These are phyloP conservation scores for Tetramorium alpestre DNA, from an alignment of 1,140 invertebrate genomes.

Conservation along the genomic window DNA sequence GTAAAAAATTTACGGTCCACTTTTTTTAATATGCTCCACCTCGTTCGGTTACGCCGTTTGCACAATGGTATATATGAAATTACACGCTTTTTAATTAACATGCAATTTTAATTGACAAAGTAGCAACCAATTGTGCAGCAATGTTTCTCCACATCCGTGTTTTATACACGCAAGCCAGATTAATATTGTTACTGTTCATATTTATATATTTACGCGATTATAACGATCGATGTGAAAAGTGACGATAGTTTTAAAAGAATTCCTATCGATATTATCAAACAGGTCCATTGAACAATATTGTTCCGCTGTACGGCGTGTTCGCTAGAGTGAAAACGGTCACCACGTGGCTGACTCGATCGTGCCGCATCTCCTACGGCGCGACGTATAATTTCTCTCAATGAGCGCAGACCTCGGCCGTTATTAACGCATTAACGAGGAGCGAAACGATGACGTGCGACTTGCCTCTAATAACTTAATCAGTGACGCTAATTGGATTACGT, in stretches of 20 bases:
- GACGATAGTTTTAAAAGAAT: background rate
- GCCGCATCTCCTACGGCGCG: slow-evolving; percentile 13
- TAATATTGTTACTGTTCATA: background rate
- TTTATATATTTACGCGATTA: background rate
- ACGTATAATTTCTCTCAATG: slow-evolving; percentile 63
- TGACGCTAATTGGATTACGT: slow-evolving; percentile 60
- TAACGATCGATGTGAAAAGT: background rate
- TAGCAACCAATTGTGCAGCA: too few species aligned
- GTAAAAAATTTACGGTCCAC: slow-evolving; percentile 34
- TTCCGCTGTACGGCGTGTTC: background rate
- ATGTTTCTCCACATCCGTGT: background rate
- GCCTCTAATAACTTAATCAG: slow-evolving; percentile 65
- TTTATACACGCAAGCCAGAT: background rate
- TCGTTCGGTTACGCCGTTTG: background rate
- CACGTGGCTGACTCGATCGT: slow-evolving; percentile 65
- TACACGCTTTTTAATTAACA: background rate
- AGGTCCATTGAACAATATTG: background rate
- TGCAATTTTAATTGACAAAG: slow-evolving; percentile 24
- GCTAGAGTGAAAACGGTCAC: slow-evolving; percentile 49
- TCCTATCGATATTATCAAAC: background rate
- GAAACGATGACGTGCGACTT: slow-evolving; percentile 15
- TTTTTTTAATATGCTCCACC: background rate
- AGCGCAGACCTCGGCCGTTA: slow-evolving; percentile 19
- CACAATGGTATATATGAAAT: slow-evolving; percentile 11
- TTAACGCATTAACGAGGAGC: slow-evolving; percentile 25